Evolutionary conservation across 2,797 vertebrate species (phyloP).

Genomic region (Sebastes glaucus): DNA sequence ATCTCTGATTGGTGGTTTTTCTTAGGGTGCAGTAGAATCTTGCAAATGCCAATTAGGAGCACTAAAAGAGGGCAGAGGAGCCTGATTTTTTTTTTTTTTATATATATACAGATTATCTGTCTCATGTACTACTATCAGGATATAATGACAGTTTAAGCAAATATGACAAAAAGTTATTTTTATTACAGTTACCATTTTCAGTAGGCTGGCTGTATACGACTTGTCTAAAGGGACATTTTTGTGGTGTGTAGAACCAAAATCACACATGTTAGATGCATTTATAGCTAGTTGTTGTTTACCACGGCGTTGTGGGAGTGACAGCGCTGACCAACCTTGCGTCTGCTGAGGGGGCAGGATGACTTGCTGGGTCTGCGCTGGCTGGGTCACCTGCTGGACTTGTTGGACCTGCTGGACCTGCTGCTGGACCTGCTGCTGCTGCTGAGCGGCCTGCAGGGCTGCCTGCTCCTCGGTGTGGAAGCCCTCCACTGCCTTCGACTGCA

Average conservation of each 20-base stretch:
- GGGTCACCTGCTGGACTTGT: conserved; percentile 80
- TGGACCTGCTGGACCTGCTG: conserved; percentile 72
- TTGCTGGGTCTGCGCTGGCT: conserved; percentile 84
- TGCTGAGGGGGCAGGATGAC: conserved; percentile 90
- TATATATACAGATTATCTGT: neutral
- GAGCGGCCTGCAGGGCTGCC: conserved; percentile 88
- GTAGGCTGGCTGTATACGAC: neutral
- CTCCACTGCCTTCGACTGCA: conserved; percentile 98
- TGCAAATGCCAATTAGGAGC: neutral
- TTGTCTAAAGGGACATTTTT: neutral
- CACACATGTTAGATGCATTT: neutral
- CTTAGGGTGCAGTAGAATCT: neutral
- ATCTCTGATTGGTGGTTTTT: neutral
- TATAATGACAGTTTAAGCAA: neutral
- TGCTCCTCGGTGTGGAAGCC: conserved; percentile 98
- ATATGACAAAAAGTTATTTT: neutral
- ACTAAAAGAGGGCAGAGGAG: neutral
- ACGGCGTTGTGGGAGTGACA: too few species aligned
- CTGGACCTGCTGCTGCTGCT: conserved; percentile 79
- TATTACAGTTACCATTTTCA: neutral
- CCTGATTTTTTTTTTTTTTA: too few species aligned
- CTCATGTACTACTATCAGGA: neutral
- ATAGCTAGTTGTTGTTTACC: neutral
- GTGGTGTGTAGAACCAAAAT: neutral
- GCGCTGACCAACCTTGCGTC: conserved; percentile 85